Conservation (phyloP, 1,140 invertebrate genomes). For the Drosophila bifasciata region DNA sequence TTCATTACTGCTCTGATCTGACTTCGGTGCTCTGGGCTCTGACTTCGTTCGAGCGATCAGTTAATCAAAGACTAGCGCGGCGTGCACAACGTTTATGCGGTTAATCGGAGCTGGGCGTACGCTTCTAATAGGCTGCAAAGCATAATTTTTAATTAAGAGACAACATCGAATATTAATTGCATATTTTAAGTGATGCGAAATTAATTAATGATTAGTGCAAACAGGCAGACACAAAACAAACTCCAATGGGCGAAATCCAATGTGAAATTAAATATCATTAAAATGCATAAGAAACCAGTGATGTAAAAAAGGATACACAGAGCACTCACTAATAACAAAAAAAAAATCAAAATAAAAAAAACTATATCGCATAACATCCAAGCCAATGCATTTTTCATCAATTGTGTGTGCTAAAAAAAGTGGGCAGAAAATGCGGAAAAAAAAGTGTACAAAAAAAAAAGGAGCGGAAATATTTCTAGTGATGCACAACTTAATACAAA, state of each 20-base stretch:
- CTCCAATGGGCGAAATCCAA: conserved; percentile 41
- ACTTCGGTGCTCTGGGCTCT: conserved; percentile 3
- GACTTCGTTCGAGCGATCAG: conserved; percentile 55
- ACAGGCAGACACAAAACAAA: conserved; percentile 56
- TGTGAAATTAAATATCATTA: conserved; percentile 79
- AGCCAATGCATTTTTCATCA: conserved; percentile 72
- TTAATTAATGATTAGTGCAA: conserved; percentile 81
- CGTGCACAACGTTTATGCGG: conserved; percentile 42
- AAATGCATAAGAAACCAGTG: conserved; percentile 66
- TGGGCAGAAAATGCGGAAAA: conserved; percentile 30
- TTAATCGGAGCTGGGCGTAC: conserved; percentile 5
- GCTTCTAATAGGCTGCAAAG: conserved; percentile 44
- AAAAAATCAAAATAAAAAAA: conserved; percentile 44
- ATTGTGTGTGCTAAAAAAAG: no score
- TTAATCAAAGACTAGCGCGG: conserved; percentile 69
- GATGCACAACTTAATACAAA: conserved; percentile 72
- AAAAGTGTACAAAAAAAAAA: conserved; percentile 38
- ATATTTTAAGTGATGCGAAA: conserved; percentile 74
- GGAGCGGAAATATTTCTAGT: conserved; percentile 70
- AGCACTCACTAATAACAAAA: no score
- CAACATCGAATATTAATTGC: conserved; percentile 69
- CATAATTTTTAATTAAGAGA: conserved; percentile 68
- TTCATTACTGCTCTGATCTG: not conserved
- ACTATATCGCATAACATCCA: conserved; percentile 59
- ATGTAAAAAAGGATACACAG: conserved; percentile 36